phyloP scores from a whole-genome alignment of 2,888 invertebrate genomes.

The Thereva nobilitata region DNA sequence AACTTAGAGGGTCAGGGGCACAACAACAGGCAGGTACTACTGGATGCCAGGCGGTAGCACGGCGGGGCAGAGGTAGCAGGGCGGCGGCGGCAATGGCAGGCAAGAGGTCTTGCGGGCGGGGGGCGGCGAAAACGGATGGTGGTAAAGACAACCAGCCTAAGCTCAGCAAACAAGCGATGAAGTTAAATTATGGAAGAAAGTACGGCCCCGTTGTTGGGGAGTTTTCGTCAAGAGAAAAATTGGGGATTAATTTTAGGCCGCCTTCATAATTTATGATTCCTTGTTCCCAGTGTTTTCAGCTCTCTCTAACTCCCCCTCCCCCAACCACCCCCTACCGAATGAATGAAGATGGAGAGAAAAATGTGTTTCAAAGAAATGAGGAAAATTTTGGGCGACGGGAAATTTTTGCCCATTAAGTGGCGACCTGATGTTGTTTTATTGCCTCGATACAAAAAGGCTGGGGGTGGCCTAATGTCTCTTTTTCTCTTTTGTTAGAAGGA shows the following conservation, averaged over 20 bases:
- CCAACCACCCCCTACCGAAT: background rate
- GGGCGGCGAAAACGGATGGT: background rate
- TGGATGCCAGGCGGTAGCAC: no score
- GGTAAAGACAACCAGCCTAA: slow-evolving; percentile 10
- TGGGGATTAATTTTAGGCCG: slow-evolving; percentile 21
- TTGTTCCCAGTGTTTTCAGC: slow-evolving; percentile 5
- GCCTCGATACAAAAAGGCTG: slow-evolving; percentile 1
- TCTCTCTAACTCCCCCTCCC: no score
- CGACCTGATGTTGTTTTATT: slow-evolving; percentile 8
- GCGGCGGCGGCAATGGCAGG: background rate
- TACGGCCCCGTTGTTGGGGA: slow-evolving; percentile 2
- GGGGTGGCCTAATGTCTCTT: background rate
- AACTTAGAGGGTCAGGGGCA: no score
- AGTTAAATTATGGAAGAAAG: slow-evolving; percentile 24
- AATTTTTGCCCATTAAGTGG: slow-evolving; percentile 8
- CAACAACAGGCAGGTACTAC: no score
- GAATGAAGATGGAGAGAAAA: background rate
- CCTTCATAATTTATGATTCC: slow-evolving; percentile 10
- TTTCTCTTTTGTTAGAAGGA: background rate
- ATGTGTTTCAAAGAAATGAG: slow-evolving; percentile 6
- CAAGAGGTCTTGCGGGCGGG: background rate
- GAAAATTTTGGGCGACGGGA: slow-evolving; percentile 5
- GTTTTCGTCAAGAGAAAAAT: slow-evolving; percentile 10
- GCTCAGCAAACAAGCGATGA: slow-evolving; percentile 11
- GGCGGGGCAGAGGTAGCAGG: no score